These are phyloP conservation scores for Apamea epomidion DNA, from an alignment of 2,888 invertebrate species.

Conservation along the genomic window DNA sequence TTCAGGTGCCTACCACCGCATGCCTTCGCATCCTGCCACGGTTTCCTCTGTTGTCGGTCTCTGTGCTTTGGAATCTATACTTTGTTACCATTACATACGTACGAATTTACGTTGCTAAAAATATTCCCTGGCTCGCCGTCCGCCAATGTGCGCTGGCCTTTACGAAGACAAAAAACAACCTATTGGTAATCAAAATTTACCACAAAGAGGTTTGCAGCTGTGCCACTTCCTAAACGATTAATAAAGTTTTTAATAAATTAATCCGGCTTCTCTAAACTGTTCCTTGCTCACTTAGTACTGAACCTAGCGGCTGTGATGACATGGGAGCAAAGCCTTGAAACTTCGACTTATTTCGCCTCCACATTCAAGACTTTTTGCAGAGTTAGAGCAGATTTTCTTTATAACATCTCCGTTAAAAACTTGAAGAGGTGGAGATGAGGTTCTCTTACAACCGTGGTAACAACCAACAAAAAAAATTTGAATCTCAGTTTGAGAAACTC, in stretches of 20 bases:
- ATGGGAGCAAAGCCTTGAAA: not conserved
- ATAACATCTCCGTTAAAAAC: not conserved
- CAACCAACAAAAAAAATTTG: not conserved
- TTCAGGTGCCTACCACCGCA: not conserved
- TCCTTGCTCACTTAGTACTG: not conserved
- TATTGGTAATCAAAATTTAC: not conserved
- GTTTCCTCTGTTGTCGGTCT: not conserved
- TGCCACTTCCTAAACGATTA: not conserved
- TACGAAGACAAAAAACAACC: not conserved
- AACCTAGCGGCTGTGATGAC: not conserved
- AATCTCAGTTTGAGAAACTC: conserved; percentile 23
- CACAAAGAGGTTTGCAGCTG: not conserved
- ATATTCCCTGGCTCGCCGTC: not conserved
- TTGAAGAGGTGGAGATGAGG: not conserved
- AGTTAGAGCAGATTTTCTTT: not conserved
- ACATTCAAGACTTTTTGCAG: not conserved
- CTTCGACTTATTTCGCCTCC: not conserved
- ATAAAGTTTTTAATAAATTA: not conserved
- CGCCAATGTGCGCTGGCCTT: not conserved
- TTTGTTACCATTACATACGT: not conserved
- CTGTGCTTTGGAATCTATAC: not conserved
- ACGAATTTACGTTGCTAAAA: not conserved
- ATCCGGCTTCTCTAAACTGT: not conserved
- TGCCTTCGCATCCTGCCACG: not conserved
- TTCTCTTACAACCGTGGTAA: not conserved